A percentile compares a stretch with the other conserved stretches of the same genome.
Conservation (phyloP, 2,113 vertebrate species). For the Halcyon malimbica region DNA sequence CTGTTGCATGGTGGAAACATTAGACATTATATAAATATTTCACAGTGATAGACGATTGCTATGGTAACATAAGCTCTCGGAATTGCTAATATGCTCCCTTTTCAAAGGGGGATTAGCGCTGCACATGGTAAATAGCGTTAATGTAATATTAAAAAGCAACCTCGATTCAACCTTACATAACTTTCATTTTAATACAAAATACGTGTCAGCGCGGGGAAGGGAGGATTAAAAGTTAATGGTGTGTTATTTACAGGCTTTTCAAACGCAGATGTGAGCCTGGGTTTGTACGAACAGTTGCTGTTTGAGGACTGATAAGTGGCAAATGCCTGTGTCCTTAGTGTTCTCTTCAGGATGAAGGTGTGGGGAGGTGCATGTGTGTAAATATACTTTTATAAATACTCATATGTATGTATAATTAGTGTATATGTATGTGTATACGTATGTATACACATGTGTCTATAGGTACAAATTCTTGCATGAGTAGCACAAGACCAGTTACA, state of each 20-base stretch:
- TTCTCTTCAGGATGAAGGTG: neutral
- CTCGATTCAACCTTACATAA: slow-evolving; percentile 46
- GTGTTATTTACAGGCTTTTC: slow-evolving; percentile 31
- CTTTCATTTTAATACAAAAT: slow-evolving; percentile 28
- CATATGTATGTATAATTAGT: accelerated
- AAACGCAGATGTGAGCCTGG: neutral
- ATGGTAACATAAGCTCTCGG: slow-evolving; percentile 43
- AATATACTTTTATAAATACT: neutral
- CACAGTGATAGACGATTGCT: slow-evolving; percentile 40
- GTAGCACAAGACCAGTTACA: neutral
- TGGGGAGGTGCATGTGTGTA: neutral
- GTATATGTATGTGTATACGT: neutral
- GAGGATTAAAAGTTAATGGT: slow-evolving; percentile 23
- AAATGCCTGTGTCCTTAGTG: neutral
- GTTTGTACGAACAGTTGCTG: neutral
- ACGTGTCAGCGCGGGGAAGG: neutral
- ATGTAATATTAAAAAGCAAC: slow-evolving; percentile 54
- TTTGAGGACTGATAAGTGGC: neutral
- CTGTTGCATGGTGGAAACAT: neutral
- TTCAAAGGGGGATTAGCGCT: slow-evolving; percentile 31
- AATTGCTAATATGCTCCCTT: slow-evolving; percentile 25
- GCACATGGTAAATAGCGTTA: slow-evolving; percentile 33
- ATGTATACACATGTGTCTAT: accelerated
- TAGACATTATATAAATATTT: slow-evolving; percentile 60
- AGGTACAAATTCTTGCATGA: accelerated